Conservation (phyloP, 1,140 invertebrate genomes). For the Teleogryllus occipitalis region DNA sequence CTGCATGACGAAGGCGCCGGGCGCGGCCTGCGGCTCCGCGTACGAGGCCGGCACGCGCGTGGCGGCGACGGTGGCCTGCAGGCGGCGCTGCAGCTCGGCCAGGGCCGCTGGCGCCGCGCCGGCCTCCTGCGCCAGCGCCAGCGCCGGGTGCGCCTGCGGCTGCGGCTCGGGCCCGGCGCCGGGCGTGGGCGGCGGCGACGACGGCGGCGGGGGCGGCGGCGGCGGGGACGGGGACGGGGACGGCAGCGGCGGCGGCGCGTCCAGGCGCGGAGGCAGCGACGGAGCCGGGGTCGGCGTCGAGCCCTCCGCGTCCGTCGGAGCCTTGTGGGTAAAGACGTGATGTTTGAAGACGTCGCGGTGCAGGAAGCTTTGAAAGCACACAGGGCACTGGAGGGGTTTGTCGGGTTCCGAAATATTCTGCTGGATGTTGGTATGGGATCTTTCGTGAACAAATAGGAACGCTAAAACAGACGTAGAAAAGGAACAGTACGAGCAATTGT, state of each 20-base stretch:
- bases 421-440: constrained; percentile 54
- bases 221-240: not conserved
- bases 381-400: constrained; percentile 43
- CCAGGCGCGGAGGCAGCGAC: constrained; percentile 36
- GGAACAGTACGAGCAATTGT: constrained; percentile 79
- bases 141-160: too few relatives aligned
- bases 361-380: constrained; percentile 48
- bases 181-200: not conserved
- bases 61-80: constrained; percentile 46
- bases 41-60: constrained; percentile 38
- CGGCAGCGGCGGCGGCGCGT: not conserved
- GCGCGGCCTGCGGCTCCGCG: constrained; percentile 31
- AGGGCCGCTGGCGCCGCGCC: constrained; percentile 24
- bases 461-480: constrained; percentile 83
- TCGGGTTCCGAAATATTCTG: constrained; percentile 13
- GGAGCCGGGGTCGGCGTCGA: too few relatives aligned
- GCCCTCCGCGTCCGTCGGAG: too few relatives aligned
- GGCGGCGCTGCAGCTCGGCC: constrained; percentile 39
- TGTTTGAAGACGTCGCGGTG: constrained; percentile 50
- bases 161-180: too few relatives aligned
- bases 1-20: constrained; percentile 59
- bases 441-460: constrained; percentile 84
- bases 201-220: not conserved
- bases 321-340: constrained; percentile 51
- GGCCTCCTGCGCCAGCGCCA: too few relatives aligned